Evolutionary conservation across 2,113 vertebrate genomes (phyloP), one percentile per base, ranked within the genome.

Genomic region (Psittacara wagleri): DNA sequence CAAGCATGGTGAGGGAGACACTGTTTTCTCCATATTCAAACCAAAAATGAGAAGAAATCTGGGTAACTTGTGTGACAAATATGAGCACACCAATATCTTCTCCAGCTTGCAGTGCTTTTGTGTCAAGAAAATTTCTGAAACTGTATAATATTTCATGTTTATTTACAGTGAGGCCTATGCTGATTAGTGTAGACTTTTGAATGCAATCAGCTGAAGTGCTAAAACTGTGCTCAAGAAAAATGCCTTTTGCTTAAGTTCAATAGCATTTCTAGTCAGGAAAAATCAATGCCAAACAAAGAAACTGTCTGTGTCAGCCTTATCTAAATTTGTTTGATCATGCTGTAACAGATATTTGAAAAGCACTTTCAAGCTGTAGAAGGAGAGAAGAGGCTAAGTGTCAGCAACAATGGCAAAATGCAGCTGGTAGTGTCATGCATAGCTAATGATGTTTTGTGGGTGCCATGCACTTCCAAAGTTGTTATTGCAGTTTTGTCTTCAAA

Each of bases 241-340:
- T 95, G 46, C 16, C 18, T 80, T 85, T 87, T 83, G 17, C 52
- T 86, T 73, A 61, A 59, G 41, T 94, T 85, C 57, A 74, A 69
- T 66, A 73, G 75, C 49, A 68, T 92, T 92, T 83, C 43, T 92
- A 9, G 37, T 39, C 66, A 63, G 59, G 29, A 76, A 91, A 92
- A 94, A 82, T 75, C 67, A 73, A 76, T 92, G 41, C 35, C 69
- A 94, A 89, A 91, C 17, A 82, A 87, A 90, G 35, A 90, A 94
- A 86, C 37, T 57, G 41, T 37, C 57, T 74, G 48, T 86, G 63
- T 88, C 85, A 96, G 88, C 63, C 49, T 77, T 74, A 83, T 43
- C 79, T 93, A 81, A 81, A 92, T 90, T 88, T 86, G 59, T 83
- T 94, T 83, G 83, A 66, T 77, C 72, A 54, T 5, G 7, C 63